Base-by-base conservation (phyloP, 2,797 vertebrate species). In the Sus cebifrons region DNA sequence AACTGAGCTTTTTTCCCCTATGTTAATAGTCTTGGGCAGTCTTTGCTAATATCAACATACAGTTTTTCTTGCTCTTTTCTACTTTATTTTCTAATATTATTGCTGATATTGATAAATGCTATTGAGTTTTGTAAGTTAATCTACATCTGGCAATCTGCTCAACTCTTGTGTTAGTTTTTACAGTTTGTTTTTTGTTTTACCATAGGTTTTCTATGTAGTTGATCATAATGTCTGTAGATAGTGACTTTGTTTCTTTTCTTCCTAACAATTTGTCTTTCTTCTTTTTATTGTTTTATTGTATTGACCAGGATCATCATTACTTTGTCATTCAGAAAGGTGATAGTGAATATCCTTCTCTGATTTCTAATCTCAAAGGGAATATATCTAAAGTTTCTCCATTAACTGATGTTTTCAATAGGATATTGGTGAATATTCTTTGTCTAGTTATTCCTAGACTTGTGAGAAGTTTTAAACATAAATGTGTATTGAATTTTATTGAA, bases 301-400 rank as follows among this genome's bases (percentile, higher is more conserved):
- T 83, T 90, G 17, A 84, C 29, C 71, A 86, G 36, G n/a, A 49
- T 95, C 67, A n/a, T 60, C 49, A 77, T 92, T 86, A 86, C 52
- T 79, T 56, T 49, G 29, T 49, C 89, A 20, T 85, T 94, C 27
- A 91, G 40, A 60, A 49, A 88, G 52, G 52, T 86, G 29, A 44
- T 44, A 88, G 21, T 94, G 27, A 21, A 9, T 32, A 67, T 88
- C 27, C n/a, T 73, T 79, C 36, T 91, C 36, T 87, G 67, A 87
- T 90, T 96, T 84, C 64, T 90, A 27, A 91, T 85, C 68, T 91
- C 70, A 92, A 85, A 88, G 40, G 62, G 70, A 85, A 82, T 71
- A 4, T 89, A 6, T 79, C 2, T 85, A 29, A 87, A 81, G 15
- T 89, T 81, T 91, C 10, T 89, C 23, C 36, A 27, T 67, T 85